A percentile compares a stretch with the other conserved stretches of the same genome.
Conservation (phyloP, 1,140 invertebrate genomes). For the Cardiocondyla obscurior region DNA sequence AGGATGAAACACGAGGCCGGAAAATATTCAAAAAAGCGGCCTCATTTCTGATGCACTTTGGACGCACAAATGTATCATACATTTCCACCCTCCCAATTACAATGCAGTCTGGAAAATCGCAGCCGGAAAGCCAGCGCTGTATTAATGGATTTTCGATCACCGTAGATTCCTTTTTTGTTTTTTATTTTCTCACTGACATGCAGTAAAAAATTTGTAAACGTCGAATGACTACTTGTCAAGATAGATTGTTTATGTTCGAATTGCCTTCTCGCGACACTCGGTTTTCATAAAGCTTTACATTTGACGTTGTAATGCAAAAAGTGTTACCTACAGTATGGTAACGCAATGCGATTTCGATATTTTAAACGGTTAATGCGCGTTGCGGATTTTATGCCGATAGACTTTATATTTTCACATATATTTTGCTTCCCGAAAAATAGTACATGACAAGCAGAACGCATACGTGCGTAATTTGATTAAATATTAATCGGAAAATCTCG, state of each 20-base stretch:
- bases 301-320: not conserved
- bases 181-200: not conserved
- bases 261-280: not conserved
- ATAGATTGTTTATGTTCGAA: not conserved
- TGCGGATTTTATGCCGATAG: not conserved
- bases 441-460: not conserved
- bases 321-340: not conserved
- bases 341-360: slow-evolving; percentile 1
- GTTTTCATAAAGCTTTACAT: not conserved
- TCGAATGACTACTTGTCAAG: not conserved
- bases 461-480: not conserved
- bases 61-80: not conserved
- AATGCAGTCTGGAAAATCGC: not conserved
- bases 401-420: not conserved
- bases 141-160: slow-evolving; percentile 3
- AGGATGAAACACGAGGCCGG: not conserved
- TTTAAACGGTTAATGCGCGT: not conserved
- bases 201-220: not conserved
- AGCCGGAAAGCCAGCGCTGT: not conserved
- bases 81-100: not conserved
- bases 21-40: slow-evolving; percentile 33
- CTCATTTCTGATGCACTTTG: not conserved
- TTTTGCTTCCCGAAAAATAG: not conserved
- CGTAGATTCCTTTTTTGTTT: not conserved
- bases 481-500: not conserved